phyloP scores from a whole-genome alignment of 2,888 invertebrate genomes.

The Dryocosmus kuriphilus region DNA sequence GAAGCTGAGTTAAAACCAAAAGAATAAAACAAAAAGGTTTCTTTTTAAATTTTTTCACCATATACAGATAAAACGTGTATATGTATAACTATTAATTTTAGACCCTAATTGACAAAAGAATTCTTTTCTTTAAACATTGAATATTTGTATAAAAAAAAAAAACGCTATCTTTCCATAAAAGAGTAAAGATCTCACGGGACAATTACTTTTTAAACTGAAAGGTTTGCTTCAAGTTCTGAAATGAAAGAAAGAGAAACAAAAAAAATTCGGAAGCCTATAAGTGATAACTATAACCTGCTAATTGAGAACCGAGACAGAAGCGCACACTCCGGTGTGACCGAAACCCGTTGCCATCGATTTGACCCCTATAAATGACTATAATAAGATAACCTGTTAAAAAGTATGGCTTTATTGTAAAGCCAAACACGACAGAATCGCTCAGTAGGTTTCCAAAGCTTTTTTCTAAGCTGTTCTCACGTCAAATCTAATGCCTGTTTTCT shows the following conservation, averaged over 20 bases:
- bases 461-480: not conserved
- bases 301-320: slow-evolving; percentile 74
- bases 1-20: no score
- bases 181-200: no score
- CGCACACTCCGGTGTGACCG: slow-evolving; percentile 53
- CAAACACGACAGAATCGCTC: slow-evolving; percentile 28
- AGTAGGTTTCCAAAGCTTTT: slow-evolving; percentile 18
- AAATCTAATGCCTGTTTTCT: slow-evolving; percentile 8
- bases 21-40: no score
- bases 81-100: no score
- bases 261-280: slow-evolving; percentile 75
- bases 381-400: slow-evolving; percentile 40
- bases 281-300: slow-evolving; percentile 74
- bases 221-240: not conserved
- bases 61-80: no score
- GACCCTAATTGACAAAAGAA: no score
- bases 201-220: not conserved
- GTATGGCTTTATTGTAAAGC: slow-evolving; percentile 39
- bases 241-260: slow-evolving; percentile 46
- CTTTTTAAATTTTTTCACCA: no score
- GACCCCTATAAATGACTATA: slow-evolving; percentile 52
- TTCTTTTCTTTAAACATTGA: no score
- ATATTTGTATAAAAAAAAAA: no score
- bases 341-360: slow-evolving; percentile 50
- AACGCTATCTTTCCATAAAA: no score